These are phyloP conservation scores for Heliconius hermathena DNA, from an alignment of 1,140 invertebrate species.

Conservation along the genomic window DNA sequence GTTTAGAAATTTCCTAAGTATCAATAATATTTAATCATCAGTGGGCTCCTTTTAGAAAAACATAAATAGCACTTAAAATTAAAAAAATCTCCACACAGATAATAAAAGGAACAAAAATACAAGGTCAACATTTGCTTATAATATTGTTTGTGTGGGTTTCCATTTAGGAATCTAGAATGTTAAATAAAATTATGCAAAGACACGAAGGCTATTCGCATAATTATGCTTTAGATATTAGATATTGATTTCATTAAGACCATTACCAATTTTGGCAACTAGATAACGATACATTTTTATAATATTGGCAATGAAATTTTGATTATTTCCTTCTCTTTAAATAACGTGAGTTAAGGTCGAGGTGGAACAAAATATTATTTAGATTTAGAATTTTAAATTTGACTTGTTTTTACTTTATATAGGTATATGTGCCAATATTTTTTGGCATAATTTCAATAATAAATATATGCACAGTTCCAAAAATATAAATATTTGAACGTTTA, in stretches of 20 bases:
- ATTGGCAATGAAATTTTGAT: neutral
- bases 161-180: neutral
- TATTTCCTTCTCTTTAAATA: too few species aligned
- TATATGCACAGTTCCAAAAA: too few species aligned
- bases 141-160: neutral
- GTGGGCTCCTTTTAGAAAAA: too few species aligned
- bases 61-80: neutral
- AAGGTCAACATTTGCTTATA: neutral
- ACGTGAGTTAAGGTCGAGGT: too few species aligned
- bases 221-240: neutral
- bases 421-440: too few species aligned
- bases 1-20: too few species aligned
- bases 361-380: too few species aligned
- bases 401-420: too few species aligned
- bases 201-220: neutral
- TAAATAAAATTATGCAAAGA: slow-evolving; percentile 7
- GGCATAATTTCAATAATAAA: too few species aligned
- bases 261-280: slow-evolving; percentile 6
- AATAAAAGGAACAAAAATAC: neutral
- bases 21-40: too few species aligned
- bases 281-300: neutral
- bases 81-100: neutral
- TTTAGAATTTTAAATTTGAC: too few species aligned
- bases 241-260: neutral
- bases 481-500: too few species aligned